Conservation (phyloP, 2,113 vertebrate species). For the Microtus pennsylvanicus region DNA sequence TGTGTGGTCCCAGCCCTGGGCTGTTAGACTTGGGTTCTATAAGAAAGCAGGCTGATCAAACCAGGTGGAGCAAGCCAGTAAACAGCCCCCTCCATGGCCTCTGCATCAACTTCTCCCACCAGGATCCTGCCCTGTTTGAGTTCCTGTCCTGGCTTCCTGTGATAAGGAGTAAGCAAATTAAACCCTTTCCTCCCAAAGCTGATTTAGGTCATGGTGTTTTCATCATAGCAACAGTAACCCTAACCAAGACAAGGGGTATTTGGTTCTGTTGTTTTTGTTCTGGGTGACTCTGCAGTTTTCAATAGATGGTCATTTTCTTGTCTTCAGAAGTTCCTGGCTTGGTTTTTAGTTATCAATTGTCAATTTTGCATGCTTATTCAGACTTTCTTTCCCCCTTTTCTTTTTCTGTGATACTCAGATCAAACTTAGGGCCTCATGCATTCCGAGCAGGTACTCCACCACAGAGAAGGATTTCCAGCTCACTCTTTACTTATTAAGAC, state of each 20-base stretch:
- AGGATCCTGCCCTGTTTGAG: background rate
- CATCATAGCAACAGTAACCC: background rate
- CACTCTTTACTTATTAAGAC: background rate
- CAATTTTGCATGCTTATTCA: background rate
- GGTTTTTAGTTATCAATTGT: background rate
- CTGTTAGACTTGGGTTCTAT: background rate
- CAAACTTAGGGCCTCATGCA: background rate
- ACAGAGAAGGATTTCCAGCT: background rate
- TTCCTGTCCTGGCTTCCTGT: background rate
- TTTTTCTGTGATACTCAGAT: background rate
- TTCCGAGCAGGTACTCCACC: background rate
- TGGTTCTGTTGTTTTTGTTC: background rate
- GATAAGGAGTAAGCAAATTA: background rate
- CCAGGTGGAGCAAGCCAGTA: background rate
- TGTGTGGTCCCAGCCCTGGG: background rate
- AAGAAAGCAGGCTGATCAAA: background rate
- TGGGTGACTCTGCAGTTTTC: background rate
- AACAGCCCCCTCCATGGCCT: background rate
- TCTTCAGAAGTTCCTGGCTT: background rate
- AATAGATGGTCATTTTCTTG: background rate
- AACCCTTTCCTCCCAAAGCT: background rate
- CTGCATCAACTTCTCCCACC: background rate
- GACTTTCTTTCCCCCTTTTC: background rate
- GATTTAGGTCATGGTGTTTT: background rate
- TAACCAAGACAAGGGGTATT: background rate